phyloP scores from a whole-genome alignment of 2,113 vertebrate genomes.

The Oncorhynchus masou region DNA sequence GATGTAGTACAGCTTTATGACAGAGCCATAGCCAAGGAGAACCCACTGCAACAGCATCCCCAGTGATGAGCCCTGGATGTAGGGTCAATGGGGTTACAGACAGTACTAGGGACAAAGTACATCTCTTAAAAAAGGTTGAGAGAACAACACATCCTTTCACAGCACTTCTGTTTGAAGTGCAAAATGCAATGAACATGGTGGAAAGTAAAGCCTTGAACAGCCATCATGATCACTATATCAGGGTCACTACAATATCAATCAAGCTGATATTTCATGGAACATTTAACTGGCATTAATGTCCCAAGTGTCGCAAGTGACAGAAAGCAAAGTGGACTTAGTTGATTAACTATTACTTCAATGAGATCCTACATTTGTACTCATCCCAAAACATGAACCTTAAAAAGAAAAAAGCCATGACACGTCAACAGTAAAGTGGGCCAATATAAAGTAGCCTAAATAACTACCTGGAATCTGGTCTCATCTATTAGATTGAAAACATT shows the following conservation, averaged over 20 bases:
- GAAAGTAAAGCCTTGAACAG: too few relatives aligned
- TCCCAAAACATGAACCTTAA: too few relatives aligned
- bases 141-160: too few relatives aligned
- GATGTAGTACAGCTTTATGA: conserved; percentile 6
- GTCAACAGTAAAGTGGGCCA: background rate
- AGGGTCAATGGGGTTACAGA: background rate
- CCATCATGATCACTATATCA: too few relatives aligned
- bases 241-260: too few relatives aligned
- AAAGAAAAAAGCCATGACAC: background rate
- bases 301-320: background rate
- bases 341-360: background rate
- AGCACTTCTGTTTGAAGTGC: too few relatives aligned
- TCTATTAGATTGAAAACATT: background rate
- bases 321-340: background rate
- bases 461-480: background rate
- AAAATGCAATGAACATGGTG: too few relatives aligned
- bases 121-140: too few relatives aligned
- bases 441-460: background rate
- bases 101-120: too few relatives aligned
- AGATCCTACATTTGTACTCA: background rate
- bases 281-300: background rate
- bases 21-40: background rate
- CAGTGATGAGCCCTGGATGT: background rate
- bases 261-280: background rate
- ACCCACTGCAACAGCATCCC: too few relatives aligned